These are phyloP conservation scores for Columba janthina DNA, from an alignment of 2,113 vertebrate species.

Conservation along the genomic window DNA sequence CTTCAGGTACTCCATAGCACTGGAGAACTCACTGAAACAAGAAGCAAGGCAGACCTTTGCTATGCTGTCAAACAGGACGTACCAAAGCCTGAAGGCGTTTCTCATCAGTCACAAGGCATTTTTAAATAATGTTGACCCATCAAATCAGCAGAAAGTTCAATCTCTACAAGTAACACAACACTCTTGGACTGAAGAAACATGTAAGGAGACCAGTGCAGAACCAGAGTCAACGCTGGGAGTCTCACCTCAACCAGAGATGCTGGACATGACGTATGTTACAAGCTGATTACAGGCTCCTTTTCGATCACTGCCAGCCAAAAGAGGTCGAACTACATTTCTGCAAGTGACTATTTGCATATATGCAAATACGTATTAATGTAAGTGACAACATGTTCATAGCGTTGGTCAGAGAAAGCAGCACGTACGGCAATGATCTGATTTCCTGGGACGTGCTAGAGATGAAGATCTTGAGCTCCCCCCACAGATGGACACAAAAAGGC, in stretches of 20 bases:
- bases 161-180: background rate
- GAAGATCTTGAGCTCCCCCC: background rate
- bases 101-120: background rate
- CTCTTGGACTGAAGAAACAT: background rate
- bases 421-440: background rate
- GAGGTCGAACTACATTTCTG: background rate
- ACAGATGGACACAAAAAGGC: background rate
- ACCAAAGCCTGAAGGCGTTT: background rate
- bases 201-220: background rate
- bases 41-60: background rate
- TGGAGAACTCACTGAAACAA: constrained; percentile 86
- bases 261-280: background rate
- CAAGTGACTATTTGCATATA: background rate
- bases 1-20: constrained; percentile 89
- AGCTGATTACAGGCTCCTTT: background rate
- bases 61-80: background rate
- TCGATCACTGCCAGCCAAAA: background rate
- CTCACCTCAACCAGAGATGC: background rate
- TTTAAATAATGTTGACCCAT: background rate
- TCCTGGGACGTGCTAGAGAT: background rate
- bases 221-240: background rate
- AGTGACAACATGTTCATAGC: background rate
- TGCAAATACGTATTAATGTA: background rate
- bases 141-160: background rate
- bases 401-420: background rate